Percentiles rank a stretch among this genome's conserved stretches.
These are phyloP conservation scores for Candidula unifasciata DNA, from an alignment of 2,888 invertebrate genomes.

Conservation along the genomic window DNA sequence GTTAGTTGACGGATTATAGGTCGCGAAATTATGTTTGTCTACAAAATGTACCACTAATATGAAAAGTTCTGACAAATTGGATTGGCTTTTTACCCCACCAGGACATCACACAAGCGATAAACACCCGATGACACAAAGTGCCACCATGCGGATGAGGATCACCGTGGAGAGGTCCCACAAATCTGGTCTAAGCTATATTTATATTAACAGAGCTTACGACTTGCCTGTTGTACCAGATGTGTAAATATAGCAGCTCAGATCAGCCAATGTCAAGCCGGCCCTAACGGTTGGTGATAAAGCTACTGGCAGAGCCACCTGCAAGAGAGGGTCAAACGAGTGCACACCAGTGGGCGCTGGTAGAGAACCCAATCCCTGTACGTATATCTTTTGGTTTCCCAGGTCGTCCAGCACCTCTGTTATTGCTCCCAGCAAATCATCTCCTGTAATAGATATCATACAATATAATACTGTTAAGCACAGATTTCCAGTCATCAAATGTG, in stretches of 20 bases:
- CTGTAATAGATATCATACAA: constrained; percentile 52
- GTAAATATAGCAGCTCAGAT: constrained; percentile 90
- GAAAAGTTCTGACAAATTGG: no score
- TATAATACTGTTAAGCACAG: neutral
- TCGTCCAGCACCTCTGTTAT: constrained; percentile 62
- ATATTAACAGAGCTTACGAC: no score
- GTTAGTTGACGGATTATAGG: no score
- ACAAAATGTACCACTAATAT: no score
- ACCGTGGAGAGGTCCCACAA: no score
- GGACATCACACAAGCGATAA: no score
- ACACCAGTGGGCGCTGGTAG: constrained; percentile 57
- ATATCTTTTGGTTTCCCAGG: constrained; percentile 58
- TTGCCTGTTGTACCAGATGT: constrained; percentile 83
- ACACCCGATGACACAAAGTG: no score
- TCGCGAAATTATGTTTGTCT: no score
- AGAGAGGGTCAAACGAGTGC: constrained; percentile 59
- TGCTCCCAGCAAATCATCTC: constrained; percentile 62
- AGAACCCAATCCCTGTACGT: constrained; percentile 56
- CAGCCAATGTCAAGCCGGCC: constrained; percentile 55
- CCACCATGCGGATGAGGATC: no score
- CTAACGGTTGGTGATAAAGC: constrained; percentile 55
- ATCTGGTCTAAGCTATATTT: no score
- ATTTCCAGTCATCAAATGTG: neutral
- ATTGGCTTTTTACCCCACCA: no score
- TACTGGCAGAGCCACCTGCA: constrained; percentile 55